Conservation (phyloP, 2,797 vertebrate species). For the Fundulus diaphanus region DNA sequence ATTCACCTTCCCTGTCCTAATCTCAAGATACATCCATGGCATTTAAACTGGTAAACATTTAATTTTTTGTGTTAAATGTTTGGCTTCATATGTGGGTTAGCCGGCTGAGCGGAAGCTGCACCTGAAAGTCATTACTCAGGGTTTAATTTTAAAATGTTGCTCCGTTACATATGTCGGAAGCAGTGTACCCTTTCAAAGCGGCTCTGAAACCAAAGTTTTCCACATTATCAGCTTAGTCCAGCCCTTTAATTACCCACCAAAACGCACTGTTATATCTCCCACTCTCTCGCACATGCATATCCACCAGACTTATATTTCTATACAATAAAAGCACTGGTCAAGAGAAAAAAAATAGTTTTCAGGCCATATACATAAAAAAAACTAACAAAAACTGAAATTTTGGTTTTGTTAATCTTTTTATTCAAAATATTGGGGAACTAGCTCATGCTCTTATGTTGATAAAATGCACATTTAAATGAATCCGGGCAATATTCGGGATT, state of each 20-base stretch:
- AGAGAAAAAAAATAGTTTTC: too few relatives aligned
- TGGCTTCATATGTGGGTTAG: fast-evolving
- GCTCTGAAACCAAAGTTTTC: background rate
- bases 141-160: fast-evolving
- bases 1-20: fast-evolving
- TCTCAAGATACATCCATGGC: background rate
- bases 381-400: too few relatives aligned
- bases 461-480: background rate
- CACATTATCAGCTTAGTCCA: background rate
- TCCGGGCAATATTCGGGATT: background rate
- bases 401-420: background rate
- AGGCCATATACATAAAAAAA: too few relatives aligned
- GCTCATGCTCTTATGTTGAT: background rate
- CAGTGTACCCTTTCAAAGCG: background rate
- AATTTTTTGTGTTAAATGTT: too few relatives aligned
- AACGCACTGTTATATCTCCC: background rate
- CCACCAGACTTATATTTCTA: too few relatives aligned
- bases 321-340: too few relatives aligned
- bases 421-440: background rate
- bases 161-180: background rate
- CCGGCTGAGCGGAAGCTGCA: fast-evolving
- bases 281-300: background rate
- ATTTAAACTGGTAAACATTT: background rate
- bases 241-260: background rate
- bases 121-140: background rate